Percentiles rank a stretch among this genome's conserved stretches.
Evolutionary conservation across 2,888 invertebrate species (phyloP).

Genomic region (Archips crataeganus): DNA sequence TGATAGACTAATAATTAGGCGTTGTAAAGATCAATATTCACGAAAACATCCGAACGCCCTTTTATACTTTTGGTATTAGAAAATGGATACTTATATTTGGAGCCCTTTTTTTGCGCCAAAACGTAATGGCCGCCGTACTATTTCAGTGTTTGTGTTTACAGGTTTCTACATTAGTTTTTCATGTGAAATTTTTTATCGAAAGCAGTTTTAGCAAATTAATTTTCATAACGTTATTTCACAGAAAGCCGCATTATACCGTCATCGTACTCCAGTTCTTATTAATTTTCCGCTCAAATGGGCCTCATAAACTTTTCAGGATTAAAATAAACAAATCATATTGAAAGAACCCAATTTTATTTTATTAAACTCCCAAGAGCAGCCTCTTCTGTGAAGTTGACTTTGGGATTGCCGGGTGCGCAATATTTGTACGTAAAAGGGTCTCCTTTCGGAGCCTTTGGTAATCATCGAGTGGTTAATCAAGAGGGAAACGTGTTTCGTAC

Average conservation of each 20-base stretch:
- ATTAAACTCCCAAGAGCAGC: constrained; percentile 64
- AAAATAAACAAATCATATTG: constrained; percentile 52
- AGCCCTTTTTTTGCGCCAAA: no score
- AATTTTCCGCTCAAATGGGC: constrained; percentile 11
- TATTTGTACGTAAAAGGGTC: constrained; percentile 11
- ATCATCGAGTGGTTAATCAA: constrained; percentile 63
- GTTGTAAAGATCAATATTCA: no score
- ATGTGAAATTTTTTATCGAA: background rate
- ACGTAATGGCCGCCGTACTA: no score
- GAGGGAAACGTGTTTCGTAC: constrained; percentile 67
- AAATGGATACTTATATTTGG: no score
- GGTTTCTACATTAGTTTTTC: background rate
- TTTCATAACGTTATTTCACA: constrained; percentile 3
- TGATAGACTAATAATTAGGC: no score
- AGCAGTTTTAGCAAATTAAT: background rate
- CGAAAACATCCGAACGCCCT: no score
- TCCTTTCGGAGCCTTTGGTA: constrained; percentile 30
- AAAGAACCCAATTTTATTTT: constrained; percentile 69
- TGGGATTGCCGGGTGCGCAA: constrained; percentile 20
- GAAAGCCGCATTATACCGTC: background rate
- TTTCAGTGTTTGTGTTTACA: background rate
- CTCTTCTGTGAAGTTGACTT: constrained; percentile 56
- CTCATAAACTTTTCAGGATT: constrained; percentile 34
- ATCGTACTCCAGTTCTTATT: constrained; percentile 17
- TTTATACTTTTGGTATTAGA: no score